Conservation (phyloP, 2,888 invertebrate genomes). For the Agriopis marginaria region DNA sequence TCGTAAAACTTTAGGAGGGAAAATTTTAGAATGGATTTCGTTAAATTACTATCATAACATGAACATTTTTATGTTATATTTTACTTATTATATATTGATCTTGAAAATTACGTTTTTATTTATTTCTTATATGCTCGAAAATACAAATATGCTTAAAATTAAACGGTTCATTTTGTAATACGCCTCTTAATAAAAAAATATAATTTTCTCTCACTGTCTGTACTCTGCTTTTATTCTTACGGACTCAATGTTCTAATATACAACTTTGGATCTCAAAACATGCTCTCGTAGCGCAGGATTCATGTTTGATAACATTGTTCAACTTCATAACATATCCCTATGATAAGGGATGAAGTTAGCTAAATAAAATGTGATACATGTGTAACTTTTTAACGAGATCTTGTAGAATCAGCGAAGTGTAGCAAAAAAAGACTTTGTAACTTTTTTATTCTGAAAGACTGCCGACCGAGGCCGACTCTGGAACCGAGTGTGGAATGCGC, state of each 20-base stretch:
- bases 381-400: conserved; percentile 10
- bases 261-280: conserved; percentile 18
- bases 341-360: conserved; percentile 3
- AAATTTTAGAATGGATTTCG: no score
- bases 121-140: no score
- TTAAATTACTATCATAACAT: no score
- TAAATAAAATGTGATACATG: background rate
- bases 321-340: background rate
- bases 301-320: conserved; percentile 11
- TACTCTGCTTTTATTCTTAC: conserved; percentile 1
- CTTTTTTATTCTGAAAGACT: no score
- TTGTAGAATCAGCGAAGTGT: background rate
- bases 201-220: background rate
- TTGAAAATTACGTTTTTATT: no score
- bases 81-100: no score
- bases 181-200: background rate
- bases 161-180: no score
- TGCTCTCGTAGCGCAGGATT: conserved; percentile 5
- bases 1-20: no score
- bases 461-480: no score
- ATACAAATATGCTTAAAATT: no score
- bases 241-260: conserved; percentile 13
- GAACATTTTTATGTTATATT: no score
- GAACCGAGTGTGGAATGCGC: no score
- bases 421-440: background rate